A percentile compares a stretch with the other conserved stretches of the same genome.
Conservation (phyloP, 2,113 vertebrate genomes). For the Nannobrachium achirus region DNA sequence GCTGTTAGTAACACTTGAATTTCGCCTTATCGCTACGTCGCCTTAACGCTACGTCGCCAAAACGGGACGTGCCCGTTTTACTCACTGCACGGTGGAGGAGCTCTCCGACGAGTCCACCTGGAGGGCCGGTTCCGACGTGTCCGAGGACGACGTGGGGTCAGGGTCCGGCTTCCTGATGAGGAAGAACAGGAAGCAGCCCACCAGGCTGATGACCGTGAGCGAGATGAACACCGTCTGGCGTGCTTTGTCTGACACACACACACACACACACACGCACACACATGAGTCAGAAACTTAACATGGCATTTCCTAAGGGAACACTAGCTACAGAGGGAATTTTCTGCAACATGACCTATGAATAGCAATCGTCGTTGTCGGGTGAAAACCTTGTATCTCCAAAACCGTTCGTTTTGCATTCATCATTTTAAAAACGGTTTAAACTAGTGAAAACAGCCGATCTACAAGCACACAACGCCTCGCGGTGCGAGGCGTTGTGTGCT, state of each 20-base stretch:
- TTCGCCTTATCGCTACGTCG: no score
- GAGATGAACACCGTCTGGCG: slow-evolving; percentile 94
- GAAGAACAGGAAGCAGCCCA: slow-evolving; percentile 96
- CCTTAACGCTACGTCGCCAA: no score
- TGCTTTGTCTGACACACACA: slow-evolving; percentile 85
- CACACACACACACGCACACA: slow-evolving; percentile 19
- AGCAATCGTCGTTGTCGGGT: no score
- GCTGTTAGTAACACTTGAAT: no score
- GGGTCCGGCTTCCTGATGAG: slow-evolving; percentile 89
- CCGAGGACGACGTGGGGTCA: slow-evolving; percentile 34
- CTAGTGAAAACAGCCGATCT: no score
- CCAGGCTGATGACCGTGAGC: slow-evolving; percentile 94
- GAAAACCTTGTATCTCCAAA: no score
- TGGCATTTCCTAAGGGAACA: background rate
- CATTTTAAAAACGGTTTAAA: no score
- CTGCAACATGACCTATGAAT: background rate
- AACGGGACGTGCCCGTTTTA: no score
- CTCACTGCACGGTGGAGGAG: slow-evolving; percentile 51
- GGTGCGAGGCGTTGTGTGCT: no score
- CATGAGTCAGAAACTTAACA: slow-evolving; percentile 37
- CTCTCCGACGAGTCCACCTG: slow-evolving; percentile 61
- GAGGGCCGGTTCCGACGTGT: slow-evolving; percentile 59
- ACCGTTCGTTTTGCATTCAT: no score
- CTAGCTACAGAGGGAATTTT: background rate
- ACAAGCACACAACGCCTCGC: no score